A percentile compares a stretch with the other conserved stretches of the same genome.
Conservation (phyloP, 2,113 vertebrate genomes). For the Gyps fulvus region DNA sequence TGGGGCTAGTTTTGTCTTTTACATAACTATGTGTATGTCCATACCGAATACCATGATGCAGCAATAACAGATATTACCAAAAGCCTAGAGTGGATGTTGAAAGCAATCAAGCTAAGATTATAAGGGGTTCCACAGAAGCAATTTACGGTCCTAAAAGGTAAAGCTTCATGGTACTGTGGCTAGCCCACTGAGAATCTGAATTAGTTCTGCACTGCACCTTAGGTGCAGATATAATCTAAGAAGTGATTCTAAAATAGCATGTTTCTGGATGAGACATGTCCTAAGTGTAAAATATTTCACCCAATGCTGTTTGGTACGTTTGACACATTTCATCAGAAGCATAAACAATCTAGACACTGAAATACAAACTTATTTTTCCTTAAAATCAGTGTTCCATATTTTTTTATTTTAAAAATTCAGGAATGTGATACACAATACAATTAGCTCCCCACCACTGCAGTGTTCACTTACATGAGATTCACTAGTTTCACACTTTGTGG, state of each 20-base stretch:
- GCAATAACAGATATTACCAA: background rate
- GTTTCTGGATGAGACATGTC: background rate
- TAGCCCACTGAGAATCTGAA: background rate
- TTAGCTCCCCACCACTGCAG: constrained; percentile 43
- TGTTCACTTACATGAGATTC: constrained; percentile 33
- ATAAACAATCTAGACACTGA: background rate
- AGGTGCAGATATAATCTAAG: background rate
- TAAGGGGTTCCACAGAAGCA: background rate
- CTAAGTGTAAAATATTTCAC: background rate
- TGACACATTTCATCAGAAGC: background rate
- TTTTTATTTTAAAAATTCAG: constrained; percentile 55
- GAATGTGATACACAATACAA: constrained; percentile 62
- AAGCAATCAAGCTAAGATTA: background rate
- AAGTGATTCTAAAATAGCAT: background rate
- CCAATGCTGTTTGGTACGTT: background rate
- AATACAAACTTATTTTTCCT: constrained; percentile 43
- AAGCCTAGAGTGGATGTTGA: background rate
- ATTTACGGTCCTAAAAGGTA: background rate
- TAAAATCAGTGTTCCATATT: constrained; percentile 23
- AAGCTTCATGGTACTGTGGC: background rate
- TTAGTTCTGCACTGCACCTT: background rate
- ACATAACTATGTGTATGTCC: background rate
- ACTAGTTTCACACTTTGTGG: constrained; percentile 6
- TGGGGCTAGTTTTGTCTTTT: background rate
- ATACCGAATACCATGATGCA: background rate